Conservation (phyloP, 1,140 invertebrate species). For the Bombus confusus region DNA sequence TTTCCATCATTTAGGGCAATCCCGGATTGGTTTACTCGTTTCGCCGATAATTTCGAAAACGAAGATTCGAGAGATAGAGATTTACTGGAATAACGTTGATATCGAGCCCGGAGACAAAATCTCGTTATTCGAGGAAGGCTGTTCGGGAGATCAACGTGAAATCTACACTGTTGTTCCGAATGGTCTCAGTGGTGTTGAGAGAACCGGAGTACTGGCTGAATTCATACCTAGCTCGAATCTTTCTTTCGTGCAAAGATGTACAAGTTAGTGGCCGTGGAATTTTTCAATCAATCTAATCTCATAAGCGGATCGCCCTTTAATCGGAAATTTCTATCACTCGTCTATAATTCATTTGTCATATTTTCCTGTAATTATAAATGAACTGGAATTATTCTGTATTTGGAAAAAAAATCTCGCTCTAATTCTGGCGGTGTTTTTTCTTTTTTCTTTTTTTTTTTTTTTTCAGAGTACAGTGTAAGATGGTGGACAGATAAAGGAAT, state of each 20-base stretch:
- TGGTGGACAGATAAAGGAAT: constrained; percentile 66
- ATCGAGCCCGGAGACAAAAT: constrained; percentile 63
- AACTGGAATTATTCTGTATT: no score
- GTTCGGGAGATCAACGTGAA: no score
- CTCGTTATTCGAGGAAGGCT: constrained; percentile 2
- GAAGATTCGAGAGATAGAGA: constrained; percentile 68
- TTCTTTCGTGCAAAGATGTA: constrained; percentile 39
- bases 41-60: constrained; percentile 65
- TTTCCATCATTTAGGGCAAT: constrained; percentile 6
- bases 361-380: background rate
- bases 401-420: no score
- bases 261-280: background rate
- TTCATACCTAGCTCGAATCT: constrained; percentile 66
- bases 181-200: constrained; percentile 57
- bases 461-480: constrained; percentile 67
- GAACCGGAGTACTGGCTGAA: constrained; percentile 64
- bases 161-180: constrained; percentile 60
- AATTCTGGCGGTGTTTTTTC: no score
- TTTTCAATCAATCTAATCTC: background rate
- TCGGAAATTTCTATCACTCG: background rate
- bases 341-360: no score
- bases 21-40: constrained; percentile 65
- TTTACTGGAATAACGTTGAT: constrained; percentile 73
- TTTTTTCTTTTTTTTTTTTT: background rate
- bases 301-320: background rate